phyloP scores from a whole-genome alignment of 1,140 invertebrate species.

The Trinorchestia longiramus region DNA sequence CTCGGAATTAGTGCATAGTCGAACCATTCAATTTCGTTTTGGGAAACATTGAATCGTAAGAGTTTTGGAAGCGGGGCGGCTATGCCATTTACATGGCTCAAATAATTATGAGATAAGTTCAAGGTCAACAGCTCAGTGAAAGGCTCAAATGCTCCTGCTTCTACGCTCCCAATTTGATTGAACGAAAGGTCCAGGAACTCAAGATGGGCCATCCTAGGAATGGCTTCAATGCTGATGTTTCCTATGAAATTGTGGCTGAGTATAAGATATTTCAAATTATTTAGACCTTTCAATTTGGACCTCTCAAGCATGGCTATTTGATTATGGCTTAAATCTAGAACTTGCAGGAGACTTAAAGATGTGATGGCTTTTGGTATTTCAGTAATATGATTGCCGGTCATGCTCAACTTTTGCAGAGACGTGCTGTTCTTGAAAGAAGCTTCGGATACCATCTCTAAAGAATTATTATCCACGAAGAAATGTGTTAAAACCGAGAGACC shows the following conservation, averaged over 20 bases:
- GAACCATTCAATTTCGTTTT: constrained; percentile 89
- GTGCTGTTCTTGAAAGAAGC: constrained; percentile 87
- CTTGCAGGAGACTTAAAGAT: constrained; percentile 84
- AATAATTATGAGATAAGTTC: constrained; percentile 85
- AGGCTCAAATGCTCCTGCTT: constrained; percentile 84
- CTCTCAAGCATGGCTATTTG: constrained; percentile 82
- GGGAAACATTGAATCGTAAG: constrained; percentile 86
- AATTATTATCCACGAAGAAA: constrained; percentile 87
- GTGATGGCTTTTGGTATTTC: constrained; percentile 85
- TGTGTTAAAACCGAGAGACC: constrained; percentile 81
- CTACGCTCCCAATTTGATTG: constrained; percentile 84
- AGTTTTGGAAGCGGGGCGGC: constrained; percentile 84
- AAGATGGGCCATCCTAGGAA: constrained; percentile 79
- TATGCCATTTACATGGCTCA: constrained; percentile 88
- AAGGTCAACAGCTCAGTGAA: constrained; percentile 86
- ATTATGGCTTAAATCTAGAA: constrained; percentile 90
- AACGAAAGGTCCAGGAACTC: constrained; percentile 89
- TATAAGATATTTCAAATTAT: constrained; percentile 85
- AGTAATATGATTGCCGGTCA: constrained; percentile 87
- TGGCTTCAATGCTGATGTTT: constrained; percentile 83
- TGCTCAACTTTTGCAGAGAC: constrained; percentile 86
- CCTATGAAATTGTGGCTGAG: constrained; percentile 88
- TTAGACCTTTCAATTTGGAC: constrained; percentile 83
- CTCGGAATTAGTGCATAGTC: constrained; percentile 89
- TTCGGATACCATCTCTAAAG: constrained; percentile 76